A percentile compares a stretch with the other conserved stretches of the same genome.
Evolutionary conservation across 2,113 vertebrate genomes (phyloP).

Genomic region (Neodontobutis hainanensis): DNA sequence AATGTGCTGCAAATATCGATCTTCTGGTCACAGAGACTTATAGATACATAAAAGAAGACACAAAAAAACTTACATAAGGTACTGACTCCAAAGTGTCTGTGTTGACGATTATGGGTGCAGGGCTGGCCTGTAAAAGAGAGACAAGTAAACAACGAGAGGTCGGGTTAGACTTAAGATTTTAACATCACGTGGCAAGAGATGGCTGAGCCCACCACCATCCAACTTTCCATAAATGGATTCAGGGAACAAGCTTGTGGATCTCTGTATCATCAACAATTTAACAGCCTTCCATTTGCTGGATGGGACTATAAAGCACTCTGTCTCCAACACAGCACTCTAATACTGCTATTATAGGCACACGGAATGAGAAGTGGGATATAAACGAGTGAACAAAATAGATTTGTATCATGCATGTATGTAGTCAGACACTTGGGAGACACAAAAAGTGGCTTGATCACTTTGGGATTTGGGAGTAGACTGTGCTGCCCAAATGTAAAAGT

Average conservation of each 20-base stretch:
- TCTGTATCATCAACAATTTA: slow-evolving; percentile 57
- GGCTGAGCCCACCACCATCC: slow-evolving; percentile 18
- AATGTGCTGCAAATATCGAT: background rate
- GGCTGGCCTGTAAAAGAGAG: slow-evolving; percentile 85
- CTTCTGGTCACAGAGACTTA: slow-evolving; percentile 4
- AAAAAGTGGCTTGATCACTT: background rate
- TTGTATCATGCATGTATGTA: background rate
- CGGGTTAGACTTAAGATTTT: slow-evolving; percentile 28
- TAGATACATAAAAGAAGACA: background rate
- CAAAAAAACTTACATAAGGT: slow-evolving; percentile 88
- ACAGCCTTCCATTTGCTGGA: slow-evolving; percentile 47
- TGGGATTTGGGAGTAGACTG: background rate
- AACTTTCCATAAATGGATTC: slow-evolving; percentile 58
- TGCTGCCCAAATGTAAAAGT: background rate
- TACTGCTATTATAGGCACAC: background rate
- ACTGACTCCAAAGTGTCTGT: slow-evolving; percentile 96
- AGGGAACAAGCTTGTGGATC: slow-evolving; percentile 33
- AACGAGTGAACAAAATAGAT: background rate
- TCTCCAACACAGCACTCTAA: slow-evolving; percentile 9
- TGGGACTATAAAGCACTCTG: slow-evolving; percentile 10
- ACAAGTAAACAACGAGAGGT: slow-evolving; percentile 22
- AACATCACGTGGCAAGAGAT: slow-evolving; percentile 7
- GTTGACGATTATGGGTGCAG: slow-evolving; percentile 95
- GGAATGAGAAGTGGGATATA: background rate
- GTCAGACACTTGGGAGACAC: background rate